Percentiles rank a stretch among this genome's conserved stretches.
phyloP scores from a whole-genome alignment of 2,888 invertebrate species.

The Tipula confusa region DNA sequence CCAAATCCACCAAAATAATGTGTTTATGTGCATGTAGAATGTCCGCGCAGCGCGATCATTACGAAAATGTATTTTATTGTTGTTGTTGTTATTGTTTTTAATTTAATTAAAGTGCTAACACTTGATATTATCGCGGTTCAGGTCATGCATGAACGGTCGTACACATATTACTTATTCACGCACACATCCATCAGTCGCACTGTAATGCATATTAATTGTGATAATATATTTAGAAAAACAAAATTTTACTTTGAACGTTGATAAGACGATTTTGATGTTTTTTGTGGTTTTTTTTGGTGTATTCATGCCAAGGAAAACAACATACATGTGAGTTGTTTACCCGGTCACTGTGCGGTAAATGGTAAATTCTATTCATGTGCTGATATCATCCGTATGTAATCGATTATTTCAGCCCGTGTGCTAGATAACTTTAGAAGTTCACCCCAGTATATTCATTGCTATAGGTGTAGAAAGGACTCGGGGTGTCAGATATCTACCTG shows the following conservation, averaged over 20 bases:
- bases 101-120: not conserved
- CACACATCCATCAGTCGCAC: not conserved
- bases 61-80: too few relatives aligned
- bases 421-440: too few relatives aligned
- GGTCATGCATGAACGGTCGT: too few relatives aligned
- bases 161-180: too few relatives aligned
- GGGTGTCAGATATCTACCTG: too few relatives aligned
- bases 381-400: not conserved
- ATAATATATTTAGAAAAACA: not conserved
- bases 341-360: not conserved
- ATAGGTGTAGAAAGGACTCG: too few relatives aligned
- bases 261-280: not conserved
- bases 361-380: not conserved
- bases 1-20: not conserved
- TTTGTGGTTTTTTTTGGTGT: not conserved
- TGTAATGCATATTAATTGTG: not conserved
- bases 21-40: not conserved
- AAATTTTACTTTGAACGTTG: not conserved
- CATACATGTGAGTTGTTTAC: not conserved
- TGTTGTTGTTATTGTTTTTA: too few relatives aligned
- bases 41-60: not conserved
- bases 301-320: not conserved
- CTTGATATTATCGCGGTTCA: not conserved
- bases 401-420: too few relatives aligned
- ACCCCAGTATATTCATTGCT: too few relatives aligned